These are phyloP conservation scores for Anhinga rufa DNA, from an alignment of 2,113 vertebrate genomes.

Conservation along the genomic window DNA sequence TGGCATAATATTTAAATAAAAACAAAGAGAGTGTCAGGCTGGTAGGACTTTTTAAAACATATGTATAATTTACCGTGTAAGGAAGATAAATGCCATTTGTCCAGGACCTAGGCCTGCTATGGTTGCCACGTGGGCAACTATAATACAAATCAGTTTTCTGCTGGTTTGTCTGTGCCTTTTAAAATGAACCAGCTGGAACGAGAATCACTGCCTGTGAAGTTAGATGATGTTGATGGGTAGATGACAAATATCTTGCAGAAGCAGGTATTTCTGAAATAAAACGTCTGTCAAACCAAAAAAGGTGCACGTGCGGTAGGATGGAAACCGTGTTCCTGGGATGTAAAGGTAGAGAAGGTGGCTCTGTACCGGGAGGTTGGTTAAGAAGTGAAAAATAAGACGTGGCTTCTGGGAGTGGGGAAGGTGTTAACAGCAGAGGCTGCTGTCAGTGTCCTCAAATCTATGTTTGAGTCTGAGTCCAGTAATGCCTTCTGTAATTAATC, in stretches of 20 bases:
- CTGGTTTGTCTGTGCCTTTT: not conserved
- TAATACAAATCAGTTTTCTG: not conserved
- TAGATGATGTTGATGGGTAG: not conserved
- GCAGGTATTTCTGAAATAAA: not conserved
- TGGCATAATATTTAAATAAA: not conserved
- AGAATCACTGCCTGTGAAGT: not conserved
- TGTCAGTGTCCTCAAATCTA: not conserved
- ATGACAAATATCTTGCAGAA: not conserved
- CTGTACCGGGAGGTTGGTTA: not conserved
- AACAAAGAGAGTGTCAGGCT: not conserved
- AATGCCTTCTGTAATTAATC: not conserved
- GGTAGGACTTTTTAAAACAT: not conserved
- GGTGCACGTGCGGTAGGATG: accelerated
- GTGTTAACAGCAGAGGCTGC: not conserved
- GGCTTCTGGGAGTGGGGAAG: not conserved
- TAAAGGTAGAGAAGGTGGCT: not conserved
- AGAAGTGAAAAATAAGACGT: not conserved
- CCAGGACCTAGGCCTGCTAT: not conserved
- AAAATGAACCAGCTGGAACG: not conserved
- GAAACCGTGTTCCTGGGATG: not conserved
- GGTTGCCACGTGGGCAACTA: not conserved
- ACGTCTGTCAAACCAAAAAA: not conserved
- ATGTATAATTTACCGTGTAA: not conserved
- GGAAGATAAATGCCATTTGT: not conserved
- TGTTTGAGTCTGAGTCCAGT: too few relatives aligned